These are phyloP conservation scores for Dasysyrphus tricinctus DNA, from an alignment of 2,888 invertebrate genomes.

Conservation along the genomic window DNA sequence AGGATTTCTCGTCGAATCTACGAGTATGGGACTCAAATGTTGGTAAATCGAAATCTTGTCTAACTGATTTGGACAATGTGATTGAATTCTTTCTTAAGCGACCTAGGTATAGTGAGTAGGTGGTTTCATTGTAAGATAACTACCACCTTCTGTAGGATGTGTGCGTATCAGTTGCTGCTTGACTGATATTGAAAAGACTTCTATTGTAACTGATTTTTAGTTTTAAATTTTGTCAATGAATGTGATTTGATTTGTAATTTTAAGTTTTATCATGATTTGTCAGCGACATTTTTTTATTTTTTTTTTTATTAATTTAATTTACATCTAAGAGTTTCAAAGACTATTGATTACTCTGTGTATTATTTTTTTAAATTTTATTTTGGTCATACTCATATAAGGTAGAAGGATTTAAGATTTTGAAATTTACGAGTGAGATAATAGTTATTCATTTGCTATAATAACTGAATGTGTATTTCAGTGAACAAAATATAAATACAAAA, in stretches of 20 bases:
- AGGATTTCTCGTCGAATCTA: constrained; percentile 81
- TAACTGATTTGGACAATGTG: constrained; percentile 82
- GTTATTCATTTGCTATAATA: constrained; percentile 53
- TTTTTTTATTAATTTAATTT: neutral
- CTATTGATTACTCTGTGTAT: constrained; percentile 9
- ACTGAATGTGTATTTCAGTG: constrained; percentile 55
- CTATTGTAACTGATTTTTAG: constrained; percentile 53
- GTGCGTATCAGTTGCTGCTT: constrained; percentile 52
- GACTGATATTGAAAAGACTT: constrained; percentile 73
- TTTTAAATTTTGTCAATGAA: constrained; percentile 64
- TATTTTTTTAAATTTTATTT: constrained; percentile 7
- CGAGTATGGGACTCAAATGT: constrained; percentile 82
- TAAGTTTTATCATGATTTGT: constrained; percentile 49
- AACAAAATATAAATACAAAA: constrained; percentile 56
- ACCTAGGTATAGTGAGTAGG: constrained; percentile 69
- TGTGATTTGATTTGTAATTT: constrained; percentile 71
- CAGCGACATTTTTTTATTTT: constrained; percentile 27
- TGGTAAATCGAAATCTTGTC: constrained; percentile 81
- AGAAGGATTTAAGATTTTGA: constrained; percentile 47
- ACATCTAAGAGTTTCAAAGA: constrained; percentile 36
- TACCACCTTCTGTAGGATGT: neutral
- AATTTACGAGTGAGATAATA: constrained; percentile 67
- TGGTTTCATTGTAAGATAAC: neutral
- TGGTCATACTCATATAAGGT: constrained; percentile 34
- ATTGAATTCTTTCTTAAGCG: constrained; percentile 82